A percentile compares a stretch with the other conserved stretches of the same genome.
phyloP scores from a whole-genome alignment of 2,113 vertebrate genomes.

The Miniopterus natalensis region DNA sequence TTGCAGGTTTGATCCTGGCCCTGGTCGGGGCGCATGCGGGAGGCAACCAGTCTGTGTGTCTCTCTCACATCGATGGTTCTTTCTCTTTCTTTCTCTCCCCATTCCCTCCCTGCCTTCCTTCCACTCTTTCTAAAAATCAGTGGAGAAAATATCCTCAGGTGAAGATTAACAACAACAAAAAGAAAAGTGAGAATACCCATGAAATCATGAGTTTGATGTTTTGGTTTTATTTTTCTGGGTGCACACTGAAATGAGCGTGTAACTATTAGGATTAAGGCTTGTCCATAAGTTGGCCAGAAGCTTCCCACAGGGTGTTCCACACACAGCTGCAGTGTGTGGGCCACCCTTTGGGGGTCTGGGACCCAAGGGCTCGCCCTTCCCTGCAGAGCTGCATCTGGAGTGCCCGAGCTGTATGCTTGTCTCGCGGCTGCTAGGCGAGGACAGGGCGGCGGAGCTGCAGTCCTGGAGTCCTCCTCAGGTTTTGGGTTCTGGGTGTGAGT shows the following conservation, averaged over 20 bases:
- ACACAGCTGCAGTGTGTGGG: background rate
- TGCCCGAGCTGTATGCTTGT: background rate
- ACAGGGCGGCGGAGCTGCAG: background rate
- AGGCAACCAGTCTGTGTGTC: too few species aligned
- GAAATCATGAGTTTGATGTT: background rate
- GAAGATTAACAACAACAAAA: too few species aligned
- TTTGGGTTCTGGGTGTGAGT: background rate
- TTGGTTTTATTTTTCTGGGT: background rate
- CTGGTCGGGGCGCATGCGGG: too few species aligned
- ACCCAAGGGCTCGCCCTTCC: accelerated
- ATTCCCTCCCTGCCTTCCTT: too few species aligned
- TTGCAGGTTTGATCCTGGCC: too few species aligned
- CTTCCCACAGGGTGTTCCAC: too few species aligned
- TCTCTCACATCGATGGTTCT: too few species aligned
- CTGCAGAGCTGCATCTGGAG: background rate
- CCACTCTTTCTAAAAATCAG: too few species aligned
- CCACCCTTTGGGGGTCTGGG: background rate
- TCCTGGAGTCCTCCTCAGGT: too few species aligned
- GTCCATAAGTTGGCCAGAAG: background rate
- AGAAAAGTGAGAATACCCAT: background rate
- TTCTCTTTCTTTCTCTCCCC: too few species aligned
- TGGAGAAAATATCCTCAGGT: too few species aligned
- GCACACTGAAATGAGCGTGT: accelerated
- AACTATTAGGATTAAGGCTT: accelerated
- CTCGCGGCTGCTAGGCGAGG: background rate